A percentile compares a stretch with the other conserved stretches of the same genome.
These are phyloP conservation scores for Bombus waltoni DNA, from an alignment of 1,140 invertebrate species.

Conservation along the genomic window DNA sequence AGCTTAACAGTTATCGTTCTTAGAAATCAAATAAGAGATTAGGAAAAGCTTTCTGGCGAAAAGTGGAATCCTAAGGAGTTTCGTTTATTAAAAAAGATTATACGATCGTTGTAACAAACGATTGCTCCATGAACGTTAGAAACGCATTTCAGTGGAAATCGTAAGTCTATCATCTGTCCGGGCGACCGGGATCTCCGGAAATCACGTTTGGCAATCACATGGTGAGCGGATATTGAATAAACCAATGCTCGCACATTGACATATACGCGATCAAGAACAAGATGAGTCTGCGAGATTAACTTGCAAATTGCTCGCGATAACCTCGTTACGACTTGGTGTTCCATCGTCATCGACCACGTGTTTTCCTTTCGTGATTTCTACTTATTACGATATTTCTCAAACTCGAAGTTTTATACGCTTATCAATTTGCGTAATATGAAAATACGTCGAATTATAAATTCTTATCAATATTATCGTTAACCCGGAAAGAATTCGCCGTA, in stretches of 20 bases:
- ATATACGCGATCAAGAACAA: conserved; percentile 12
- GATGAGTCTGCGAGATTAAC: conserved; percentile 33
- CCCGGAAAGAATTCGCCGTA: too few relatives aligned
- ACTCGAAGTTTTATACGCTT: too few relatives aligned
- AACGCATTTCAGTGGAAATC: conserved; percentile 25
- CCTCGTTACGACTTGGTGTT: not conserved
- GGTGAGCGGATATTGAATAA: conserved; percentile 72
- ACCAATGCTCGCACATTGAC: not conserved
- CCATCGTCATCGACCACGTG: not conserved
- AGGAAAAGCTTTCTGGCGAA: too few relatives aligned
- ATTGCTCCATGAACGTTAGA: not conserved
- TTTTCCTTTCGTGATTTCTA: not conserved
- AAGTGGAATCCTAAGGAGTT: not conserved
- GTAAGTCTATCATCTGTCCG: conserved; percentile 20
- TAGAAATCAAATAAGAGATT: too few relatives aligned
- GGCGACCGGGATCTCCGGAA: conserved; percentile 63
- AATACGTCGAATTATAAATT: too few relatives aligned
- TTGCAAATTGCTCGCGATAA: conserved; percentile 11
- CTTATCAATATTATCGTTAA: too few relatives aligned
- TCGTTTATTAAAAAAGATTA: not conserved
- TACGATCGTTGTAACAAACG: not conserved
- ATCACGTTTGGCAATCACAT: conserved; percentile 77
- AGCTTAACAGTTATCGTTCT: too few relatives aligned
- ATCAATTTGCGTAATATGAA: too few relatives aligned
- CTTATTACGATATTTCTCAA: too few relatives aligned